Evolutionary conservation across 2,888 invertebrate genomes (phyloP).

Genomic region (Gnatocerus cornutus): DNA sequence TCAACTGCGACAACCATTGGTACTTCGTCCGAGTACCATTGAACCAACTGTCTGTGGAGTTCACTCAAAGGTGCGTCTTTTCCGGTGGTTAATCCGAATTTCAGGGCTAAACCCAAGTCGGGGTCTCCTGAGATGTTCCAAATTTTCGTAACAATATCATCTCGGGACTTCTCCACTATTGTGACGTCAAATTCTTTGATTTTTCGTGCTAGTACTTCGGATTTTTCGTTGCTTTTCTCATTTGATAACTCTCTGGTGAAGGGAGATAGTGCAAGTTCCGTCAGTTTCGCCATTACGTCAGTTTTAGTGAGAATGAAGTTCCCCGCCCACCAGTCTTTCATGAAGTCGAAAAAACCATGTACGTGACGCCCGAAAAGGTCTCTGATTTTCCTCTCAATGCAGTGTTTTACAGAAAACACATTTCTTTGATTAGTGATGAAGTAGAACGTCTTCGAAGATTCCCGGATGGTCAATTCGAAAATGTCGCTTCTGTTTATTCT

Average conservation of each 20-base stretch:
- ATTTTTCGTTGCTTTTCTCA: neutral
- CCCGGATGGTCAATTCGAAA: neutral
- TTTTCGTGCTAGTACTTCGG: neutral
- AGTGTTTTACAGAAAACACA: neutral
- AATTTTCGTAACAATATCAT: neutral
- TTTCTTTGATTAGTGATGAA: neutral
- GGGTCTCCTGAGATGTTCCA: neutral
- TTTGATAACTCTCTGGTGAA: neutral
- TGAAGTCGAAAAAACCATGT: slow-evolving; percentile 1
- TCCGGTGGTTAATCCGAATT: neutral
- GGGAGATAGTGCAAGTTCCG: neutral
- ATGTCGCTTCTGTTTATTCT: neutral
- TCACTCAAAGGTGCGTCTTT: neutral
- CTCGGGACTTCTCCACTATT: neutral
- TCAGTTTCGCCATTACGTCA: neutral
- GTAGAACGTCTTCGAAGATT: neutral
- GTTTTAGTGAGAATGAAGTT: neutral
- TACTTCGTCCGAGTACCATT: neutral
- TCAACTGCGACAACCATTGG: neutral
- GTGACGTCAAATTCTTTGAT: neutral
- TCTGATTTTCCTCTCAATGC: neutral
- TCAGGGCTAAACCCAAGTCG: neutral
- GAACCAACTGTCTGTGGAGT: neutral
- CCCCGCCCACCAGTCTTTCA: slow-evolving; percentile 7
- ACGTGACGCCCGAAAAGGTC: neutral